Conservation (phyloP, 2,797 vertebrate species). For the Trichosurus vulpecula region DNA sequence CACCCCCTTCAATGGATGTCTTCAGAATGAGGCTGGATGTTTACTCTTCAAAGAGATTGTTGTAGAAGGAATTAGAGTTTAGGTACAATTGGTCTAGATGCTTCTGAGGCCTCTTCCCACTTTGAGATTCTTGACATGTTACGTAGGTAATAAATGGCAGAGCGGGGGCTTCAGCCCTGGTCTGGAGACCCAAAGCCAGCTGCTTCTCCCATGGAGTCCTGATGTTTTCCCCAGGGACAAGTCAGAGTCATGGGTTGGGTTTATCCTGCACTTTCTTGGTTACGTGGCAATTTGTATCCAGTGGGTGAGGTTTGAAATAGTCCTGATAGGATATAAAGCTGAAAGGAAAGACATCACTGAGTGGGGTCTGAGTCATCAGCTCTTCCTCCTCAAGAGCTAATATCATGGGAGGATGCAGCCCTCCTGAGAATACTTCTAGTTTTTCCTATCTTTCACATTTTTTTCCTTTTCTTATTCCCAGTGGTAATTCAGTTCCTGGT, state of each 20-base stretch:
- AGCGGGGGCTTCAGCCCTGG: background rate
- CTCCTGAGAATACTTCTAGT: background rate
- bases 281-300: background rate
- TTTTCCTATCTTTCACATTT: background rate
- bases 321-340: background rate
- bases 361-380: background rate
- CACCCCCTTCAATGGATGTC: background rate
- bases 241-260: background rate
- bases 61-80: background rate
- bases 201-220: background rate
- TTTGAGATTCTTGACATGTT: background rate
- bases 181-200: background rate
- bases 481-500: slow-evolving; percentile 17
- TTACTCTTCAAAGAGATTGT: background rate
- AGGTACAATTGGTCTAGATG: background rate
- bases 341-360: background rate
- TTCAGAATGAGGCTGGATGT: background rate
- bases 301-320: background rate
- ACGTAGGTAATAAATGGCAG: background rate
- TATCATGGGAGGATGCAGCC: background rate
- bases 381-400: background rate
- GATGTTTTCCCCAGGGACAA: background rate
- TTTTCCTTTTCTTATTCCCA: slow-evolving; percentile 11
- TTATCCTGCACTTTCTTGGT: background rate
- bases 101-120: background rate